Evolutionary conservation across 2,797 vertebrate species (phyloP).

Genomic region (Schizopygopsis pylzovi): DNA sequence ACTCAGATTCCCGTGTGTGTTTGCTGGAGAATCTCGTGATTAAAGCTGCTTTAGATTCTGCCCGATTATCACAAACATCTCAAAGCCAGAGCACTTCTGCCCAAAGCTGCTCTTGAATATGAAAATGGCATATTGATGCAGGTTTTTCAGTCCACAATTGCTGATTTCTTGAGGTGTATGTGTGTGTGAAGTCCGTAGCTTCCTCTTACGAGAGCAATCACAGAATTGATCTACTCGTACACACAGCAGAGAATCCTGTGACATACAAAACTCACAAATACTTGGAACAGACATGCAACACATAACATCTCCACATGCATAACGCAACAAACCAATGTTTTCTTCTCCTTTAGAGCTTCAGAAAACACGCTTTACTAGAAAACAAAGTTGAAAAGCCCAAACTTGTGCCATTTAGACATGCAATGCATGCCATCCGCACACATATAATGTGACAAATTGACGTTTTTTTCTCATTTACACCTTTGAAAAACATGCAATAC

Average conservation of each 20-base stretch:
- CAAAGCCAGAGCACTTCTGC: not conserved
- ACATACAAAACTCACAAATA: not conserved
- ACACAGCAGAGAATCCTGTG: not conserved
- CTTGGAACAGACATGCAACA: not conserved
- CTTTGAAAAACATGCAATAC: not conserved
- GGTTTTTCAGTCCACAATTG: not conserved
- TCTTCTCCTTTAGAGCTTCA: not conserved
- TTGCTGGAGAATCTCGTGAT: constrained; percentile 41
- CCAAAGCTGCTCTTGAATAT: not conserved
- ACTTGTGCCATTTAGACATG: not conserved
- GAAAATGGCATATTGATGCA: not conserved
- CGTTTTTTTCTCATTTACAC: not conserved
- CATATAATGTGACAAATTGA: not conserved
- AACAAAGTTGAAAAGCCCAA: not conserved
- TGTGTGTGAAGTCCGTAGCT: not conserved
- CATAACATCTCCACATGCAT: not conserved
- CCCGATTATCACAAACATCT: constrained; percentile 25
- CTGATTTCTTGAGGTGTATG: not conserved
- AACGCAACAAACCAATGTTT: not conserved
- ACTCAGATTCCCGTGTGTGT: constrained; percentile 11
- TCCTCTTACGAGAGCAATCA: not conserved
- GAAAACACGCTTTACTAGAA: not conserved
- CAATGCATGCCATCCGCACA: not conserved
- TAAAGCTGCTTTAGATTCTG: constrained; percentile 15
- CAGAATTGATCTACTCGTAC: no score